phyloP scores from a whole-genome alignment of 2,888 invertebrate species.

The Tachystola acroxantha region DNA sequence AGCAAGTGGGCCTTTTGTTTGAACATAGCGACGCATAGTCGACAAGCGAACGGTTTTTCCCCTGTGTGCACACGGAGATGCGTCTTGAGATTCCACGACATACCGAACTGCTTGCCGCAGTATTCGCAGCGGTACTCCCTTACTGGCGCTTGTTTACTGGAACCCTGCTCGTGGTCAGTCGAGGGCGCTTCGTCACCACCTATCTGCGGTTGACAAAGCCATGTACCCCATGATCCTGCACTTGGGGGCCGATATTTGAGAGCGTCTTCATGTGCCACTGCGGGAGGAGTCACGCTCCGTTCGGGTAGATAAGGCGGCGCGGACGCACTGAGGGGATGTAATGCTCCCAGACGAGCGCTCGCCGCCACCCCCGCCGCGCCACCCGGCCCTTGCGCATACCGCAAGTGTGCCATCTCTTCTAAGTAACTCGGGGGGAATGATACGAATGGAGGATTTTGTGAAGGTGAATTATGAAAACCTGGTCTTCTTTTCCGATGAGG shows the following conservation, averaged over 20 bases:
- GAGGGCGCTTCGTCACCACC: constrained; percentile 69
- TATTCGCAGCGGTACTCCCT: constrained; percentile 93
- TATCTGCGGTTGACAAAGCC: constrained; percentile 82
- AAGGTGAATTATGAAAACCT: constrained; percentile 92
- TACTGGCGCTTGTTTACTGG: constrained; percentile 81
- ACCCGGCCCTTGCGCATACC: constrained; percentile 79
- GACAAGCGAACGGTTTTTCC: constrained; percentile 93
- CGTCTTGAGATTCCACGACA: constrained; percentile 95
- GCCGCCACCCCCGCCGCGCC: constrained; percentile 80
- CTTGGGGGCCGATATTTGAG: constrained; percentile 83
- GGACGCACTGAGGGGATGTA: constrained; percentile 83
- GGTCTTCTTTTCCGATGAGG: constrained; percentile 92
- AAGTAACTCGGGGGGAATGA: constrained; percentile 88
- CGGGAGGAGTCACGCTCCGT: constrained; percentile 79
- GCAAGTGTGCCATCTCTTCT: constrained; percentile 82
- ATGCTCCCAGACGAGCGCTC: constrained; percentile 63
- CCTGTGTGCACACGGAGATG: constrained; percentile 93
- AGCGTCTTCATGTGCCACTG: constrained; percentile 76
- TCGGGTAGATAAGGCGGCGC: constrained; percentile 85
- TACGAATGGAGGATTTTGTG: constrained; percentile 92
- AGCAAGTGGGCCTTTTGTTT: constrained; percentile 93
- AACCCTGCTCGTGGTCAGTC: constrained; percentile 73
- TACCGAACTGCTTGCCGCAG: constrained; percentile 94
- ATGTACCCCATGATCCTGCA: constrained; percentile 84
- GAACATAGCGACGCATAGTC: constrained; percentile 94